Evolutionary conservation across 2,113 vertebrate species (phyloP).

Genomic region (Neopipo cinnamomea): DNA sequence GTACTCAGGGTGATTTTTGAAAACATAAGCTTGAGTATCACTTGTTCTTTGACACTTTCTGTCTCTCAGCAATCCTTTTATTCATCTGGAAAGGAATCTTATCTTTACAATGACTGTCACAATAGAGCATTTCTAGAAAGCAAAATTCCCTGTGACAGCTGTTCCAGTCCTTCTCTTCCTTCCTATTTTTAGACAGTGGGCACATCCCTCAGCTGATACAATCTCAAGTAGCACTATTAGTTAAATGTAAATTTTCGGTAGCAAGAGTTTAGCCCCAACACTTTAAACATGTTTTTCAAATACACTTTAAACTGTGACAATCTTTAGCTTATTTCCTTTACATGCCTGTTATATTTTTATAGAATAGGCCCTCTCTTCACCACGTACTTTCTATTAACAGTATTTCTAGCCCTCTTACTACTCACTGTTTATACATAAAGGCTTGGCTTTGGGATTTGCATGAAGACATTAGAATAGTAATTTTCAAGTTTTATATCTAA

Average conservation of each 20-base stretch:
- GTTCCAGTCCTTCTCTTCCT: conserved; percentile 8
- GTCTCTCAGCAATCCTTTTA: background rate
- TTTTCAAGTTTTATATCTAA: background rate
- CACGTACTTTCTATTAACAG: background rate
- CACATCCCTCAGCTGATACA: background rate
- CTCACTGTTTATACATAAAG: background rate
- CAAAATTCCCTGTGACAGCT: background rate
- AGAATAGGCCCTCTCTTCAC: background rate
- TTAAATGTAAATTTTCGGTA: background rate
- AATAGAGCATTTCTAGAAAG: conserved; percentile 23
- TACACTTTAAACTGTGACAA: background rate
- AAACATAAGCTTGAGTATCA: background rate
- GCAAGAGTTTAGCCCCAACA: background rate
- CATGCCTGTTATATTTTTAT: background rate
- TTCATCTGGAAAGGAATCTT: background rate
- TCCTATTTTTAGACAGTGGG: conserved; percentile 3
- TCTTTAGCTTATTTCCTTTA: background rate
- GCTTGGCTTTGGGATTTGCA: background rate
- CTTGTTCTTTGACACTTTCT: background rate
- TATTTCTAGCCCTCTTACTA: background rate
- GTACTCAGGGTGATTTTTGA: background rate
- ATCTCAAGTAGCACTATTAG: background rate
- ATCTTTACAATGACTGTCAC: background rate
- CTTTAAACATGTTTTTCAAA: background rate
- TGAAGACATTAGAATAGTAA: background rate